Conservation (phyloP, 2,797 vertebrate species). For the Falco berigora region DNA sequence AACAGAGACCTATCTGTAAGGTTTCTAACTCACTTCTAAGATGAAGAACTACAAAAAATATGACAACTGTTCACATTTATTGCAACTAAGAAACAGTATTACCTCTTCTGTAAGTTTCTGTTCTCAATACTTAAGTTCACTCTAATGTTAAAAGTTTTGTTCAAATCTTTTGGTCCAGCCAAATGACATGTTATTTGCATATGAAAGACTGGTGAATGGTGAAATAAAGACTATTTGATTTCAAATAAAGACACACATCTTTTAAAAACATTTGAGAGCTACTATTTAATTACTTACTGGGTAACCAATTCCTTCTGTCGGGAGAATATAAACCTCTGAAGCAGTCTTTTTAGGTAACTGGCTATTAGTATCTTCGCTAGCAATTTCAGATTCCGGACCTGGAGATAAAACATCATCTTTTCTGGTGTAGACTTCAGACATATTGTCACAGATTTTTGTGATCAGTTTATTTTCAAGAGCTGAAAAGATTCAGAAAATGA, state of each 20-base stretch:
- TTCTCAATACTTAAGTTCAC: background rate
- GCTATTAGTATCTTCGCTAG: background rate
- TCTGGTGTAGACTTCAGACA: constrained; percentile 61
- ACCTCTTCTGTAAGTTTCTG: background rate
- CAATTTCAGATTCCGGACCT: constrained; percentile 50
- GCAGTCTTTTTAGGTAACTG: background rate
- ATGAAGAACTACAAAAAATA: background rate
- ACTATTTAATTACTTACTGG: constrained; percentile 33
- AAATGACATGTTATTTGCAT: background rate
- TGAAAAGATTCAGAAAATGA: constrained; percentile 35
- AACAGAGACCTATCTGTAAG: background rate
- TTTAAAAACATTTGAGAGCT: background rate
- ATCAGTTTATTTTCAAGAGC: constrained; percentile 81
- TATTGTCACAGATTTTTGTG: constrained; percentile 75
- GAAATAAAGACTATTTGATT: background rate
- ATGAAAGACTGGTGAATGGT: background rate
- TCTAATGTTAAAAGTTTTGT: background rate
- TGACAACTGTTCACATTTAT: background rate
- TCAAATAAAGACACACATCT: background rate
- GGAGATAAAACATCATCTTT: constrained; percentile 58
- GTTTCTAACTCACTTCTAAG: background rate
- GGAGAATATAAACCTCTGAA: background rate
- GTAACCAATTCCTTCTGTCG: background rate
- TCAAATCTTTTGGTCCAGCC: background rate
- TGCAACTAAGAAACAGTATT: background rate